A percentile compares a stretch with the other conserved stretches of the same genome.
These are phyloP conservation scores for Dolichopus griseipennis DNA, from an alignment of 2,888 invertebrate genomes.

Conservation along the genomic window DNA sequence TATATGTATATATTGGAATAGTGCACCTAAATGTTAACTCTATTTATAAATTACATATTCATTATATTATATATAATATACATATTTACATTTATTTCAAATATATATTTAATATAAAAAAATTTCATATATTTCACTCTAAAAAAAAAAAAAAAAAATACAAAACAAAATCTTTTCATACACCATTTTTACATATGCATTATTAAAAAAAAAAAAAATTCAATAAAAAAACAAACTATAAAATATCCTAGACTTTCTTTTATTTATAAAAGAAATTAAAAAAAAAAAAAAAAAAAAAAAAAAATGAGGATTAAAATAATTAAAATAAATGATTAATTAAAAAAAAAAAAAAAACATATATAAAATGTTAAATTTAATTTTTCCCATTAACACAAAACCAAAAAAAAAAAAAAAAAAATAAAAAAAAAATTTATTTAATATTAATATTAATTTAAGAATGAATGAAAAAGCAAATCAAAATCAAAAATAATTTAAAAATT, in stretches of 20 bases:
- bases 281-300: background rate
- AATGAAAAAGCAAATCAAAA: too few relatives aligned
- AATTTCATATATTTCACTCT: background rate
- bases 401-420: too few relatives aligned
- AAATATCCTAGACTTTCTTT: background rate
- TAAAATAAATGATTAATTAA: too few relatives aligned
- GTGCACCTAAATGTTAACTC: conserved; percentile 1
- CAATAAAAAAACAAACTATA: background rate
- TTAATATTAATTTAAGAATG: too few relatives aligned
- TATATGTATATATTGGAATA: background rate
- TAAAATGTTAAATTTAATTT: background rate
- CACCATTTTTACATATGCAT: background rate
- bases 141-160: background rate
- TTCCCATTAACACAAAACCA: background rate
- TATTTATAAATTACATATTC: background rate
- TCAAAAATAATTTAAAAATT: too few relatives aligned
- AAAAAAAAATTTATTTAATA: too few relatives aligned
- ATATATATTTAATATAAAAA: too few relatives aligned
- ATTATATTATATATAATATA: too few relatives aligned
- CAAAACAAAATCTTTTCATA: background rate
- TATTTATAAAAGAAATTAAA: background rate
- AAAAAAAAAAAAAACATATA: background rate
- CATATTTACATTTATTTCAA: too few relatives aligned
- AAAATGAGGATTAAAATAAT: background rate
- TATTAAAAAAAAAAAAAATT: too few relatives aligned